Evolutionary conservation across 2,797 vertebrate genomes (phyloP).

Genomic region (Mionectes olivaceus): DNA sequence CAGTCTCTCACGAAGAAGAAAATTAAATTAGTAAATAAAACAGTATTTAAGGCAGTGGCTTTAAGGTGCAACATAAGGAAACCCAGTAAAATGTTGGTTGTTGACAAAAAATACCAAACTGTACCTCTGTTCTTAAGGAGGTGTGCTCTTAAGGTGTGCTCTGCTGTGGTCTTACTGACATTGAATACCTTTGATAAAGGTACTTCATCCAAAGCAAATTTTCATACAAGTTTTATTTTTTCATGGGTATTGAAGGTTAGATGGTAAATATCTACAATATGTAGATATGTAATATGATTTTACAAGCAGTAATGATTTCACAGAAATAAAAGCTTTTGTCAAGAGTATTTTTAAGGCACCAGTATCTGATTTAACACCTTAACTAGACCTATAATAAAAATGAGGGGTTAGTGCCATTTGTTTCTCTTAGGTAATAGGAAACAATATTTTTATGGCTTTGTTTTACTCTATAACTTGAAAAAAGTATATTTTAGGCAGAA

Average conservation of each 20-base stretch:
- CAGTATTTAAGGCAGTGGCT: not conserved
- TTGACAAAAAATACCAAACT: not conserved
- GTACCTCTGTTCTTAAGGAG: not conserved
- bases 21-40: not conserved
- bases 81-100: not conserved
- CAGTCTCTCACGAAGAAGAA: not conserved
- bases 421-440: not conserved
- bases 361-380: not conserved
- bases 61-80: not conserved
- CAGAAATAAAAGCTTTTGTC: not conserved
- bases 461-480: not conserved
- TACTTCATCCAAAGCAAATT: not conserved
- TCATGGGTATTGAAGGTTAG: not conserved
- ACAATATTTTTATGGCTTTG: not conserved
- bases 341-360: not conserved
- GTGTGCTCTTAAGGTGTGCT: not conserved
- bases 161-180: not conserved
- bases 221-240: not conserved
- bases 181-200: not conserved
- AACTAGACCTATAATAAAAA: not conserved
- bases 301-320: not conserved
- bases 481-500: not conserved
- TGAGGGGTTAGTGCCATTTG: not conserved
- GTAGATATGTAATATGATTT: too few species aligned
- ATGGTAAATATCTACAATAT: not conserved